Base-by-base conservation (phyloP, 2,797 vertebrate species). In the Danio choprae region DNA sequence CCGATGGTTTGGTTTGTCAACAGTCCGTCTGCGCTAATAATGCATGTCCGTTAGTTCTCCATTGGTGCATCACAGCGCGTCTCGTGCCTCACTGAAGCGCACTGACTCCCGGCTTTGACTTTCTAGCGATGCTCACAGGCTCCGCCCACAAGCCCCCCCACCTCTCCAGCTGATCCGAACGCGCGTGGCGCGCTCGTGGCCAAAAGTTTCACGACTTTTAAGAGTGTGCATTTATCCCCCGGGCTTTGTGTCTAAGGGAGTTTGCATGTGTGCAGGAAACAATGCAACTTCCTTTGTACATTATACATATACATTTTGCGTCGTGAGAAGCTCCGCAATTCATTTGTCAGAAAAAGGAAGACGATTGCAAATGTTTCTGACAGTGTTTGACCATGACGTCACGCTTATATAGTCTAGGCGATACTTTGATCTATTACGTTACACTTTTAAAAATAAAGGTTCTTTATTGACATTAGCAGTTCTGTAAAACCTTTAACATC, bases 171-270 rank as follows among this genome's bases (percentile, higher is more conserved):
- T 87, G 83, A 88, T 86, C 86, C 84, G 73, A 86, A 91, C 82
- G 86, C 93, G 92, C 92, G 94, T 94, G 94, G 91, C 93, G 87
- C 90, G 88, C 94, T 92, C 93, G 93, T 93, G 94, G 90, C 92
- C 85, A 86, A 77, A 90, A 90, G 89, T 91, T 90, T 87, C 73
- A 70, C 50, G 85, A 74, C 59, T 64, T n/a, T n/a, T 75, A 75
- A 77, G 71, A 75, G 85, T 78, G 82, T 65, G 74, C 73, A 74
- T 82, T 77, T 80, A 68, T 20, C 75, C 55, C 63, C 60, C n/a
- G 10, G 56, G 60, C 59, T 84, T 58, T 85, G 75, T 72, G 59
- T 75, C 69, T 59, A 55, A 36, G 67, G 22, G 70, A 63, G 84
- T 71, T 81, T 80, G 81, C 56, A 81, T 29, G 65, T 56, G 78